Base-by-base conservation (phyloP, 2,888 invertebrate species). In the Zygaena filipendulae region DNA sequence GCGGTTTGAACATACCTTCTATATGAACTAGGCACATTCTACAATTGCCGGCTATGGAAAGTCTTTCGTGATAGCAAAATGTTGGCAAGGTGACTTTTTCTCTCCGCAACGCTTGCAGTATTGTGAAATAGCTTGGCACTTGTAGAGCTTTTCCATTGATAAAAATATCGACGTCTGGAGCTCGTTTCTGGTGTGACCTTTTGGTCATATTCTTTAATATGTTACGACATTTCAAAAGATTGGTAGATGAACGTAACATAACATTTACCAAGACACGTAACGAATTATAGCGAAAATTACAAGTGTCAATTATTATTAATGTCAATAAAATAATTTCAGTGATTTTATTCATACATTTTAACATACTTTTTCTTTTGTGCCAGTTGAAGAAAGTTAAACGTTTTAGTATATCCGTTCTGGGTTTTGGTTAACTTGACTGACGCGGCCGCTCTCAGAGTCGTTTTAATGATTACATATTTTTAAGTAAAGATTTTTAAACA, bases 11-110 rank as follows among this genome's bases (percentile, higher is more conserved):
- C 47, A 91, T 90, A 49, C 96, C 97, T 64, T 99, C 99, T 13
- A 99, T 90, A 66, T 99, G 94, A 0, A 99, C 96, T 13, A 99
- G 82, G 66, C 99, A 99, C 98, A 98, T 99, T 38, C 99, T 87
- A 54, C 98, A 99, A 74, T 99, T 99, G 12, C 99, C 99, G 40
- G 98, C 98, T 26, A 99, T 91, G 5, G 97, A 95, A 23, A 99
- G 83, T 20, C 99, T 85, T 52, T 99, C 98, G 69, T 99, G 99
- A 62, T 97, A 99, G 66, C 99, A 99, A 63, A 99, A 99, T 25
- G 97, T 82, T 1, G 99, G 99, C 47, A 98, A 37, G 0, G 60
- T 54, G 1, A 75, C 48, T 2, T 47, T 36, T 32, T 63, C 58
- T 9, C 42, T 38, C 10, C 57, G 53, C 24, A 72, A 29, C 5